Evolutionary conservation across 53 echinoderm and acorn worm genomes (phyloP), one percentile per base, ranked within the genome.

Genomic region (Glandiceps talaboti): DNA sequence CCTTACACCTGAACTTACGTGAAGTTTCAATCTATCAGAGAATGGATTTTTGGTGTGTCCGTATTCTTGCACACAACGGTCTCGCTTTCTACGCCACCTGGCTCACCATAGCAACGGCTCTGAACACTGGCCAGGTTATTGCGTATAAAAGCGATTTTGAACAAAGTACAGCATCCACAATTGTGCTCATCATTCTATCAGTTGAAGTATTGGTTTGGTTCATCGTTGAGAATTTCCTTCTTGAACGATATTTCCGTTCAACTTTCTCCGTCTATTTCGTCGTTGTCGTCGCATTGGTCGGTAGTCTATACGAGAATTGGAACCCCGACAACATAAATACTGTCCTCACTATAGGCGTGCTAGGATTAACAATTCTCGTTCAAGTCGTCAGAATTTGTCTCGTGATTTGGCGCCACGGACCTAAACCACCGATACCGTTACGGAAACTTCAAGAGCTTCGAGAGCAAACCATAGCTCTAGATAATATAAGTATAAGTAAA

Each of bases 31-130:
- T n/a, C n/a, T n/a, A n/a, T n/a, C n/a, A n/a, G n/a, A n/a, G n/a
- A n/a, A n/a, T n/a, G n/a, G n/a, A n/a, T n/a, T n/a, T 91, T 1
- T 74, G 86, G 25, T 84, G 80, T 78, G 88, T 84, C 77, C 78
- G 87, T 14, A 75, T 81, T 28, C 77, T 94, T 26, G 45, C 91
- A 74, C 94, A 88, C 32, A 94, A 94, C 74, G 94, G 94, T 26
- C 74, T 94, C 28, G 88, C 88, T 12, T 76, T 91, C 32, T 91
- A 91, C 83, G 91, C 91, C 1, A 88, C 90, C 1, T 94, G 94
- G 94, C 85, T 90, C 14, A 86, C 78, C 75, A 86, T 94, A 74
- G 94, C 91, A 1, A 91, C 88, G 14, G 80, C 88, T 26, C 82
- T 94, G 74, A 94, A 90, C 76, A 77, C 91, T 28, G 85, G 88